Conservation (phyloP, 92 coral and sea anemone species). For the Porites divaricata region DNA sequence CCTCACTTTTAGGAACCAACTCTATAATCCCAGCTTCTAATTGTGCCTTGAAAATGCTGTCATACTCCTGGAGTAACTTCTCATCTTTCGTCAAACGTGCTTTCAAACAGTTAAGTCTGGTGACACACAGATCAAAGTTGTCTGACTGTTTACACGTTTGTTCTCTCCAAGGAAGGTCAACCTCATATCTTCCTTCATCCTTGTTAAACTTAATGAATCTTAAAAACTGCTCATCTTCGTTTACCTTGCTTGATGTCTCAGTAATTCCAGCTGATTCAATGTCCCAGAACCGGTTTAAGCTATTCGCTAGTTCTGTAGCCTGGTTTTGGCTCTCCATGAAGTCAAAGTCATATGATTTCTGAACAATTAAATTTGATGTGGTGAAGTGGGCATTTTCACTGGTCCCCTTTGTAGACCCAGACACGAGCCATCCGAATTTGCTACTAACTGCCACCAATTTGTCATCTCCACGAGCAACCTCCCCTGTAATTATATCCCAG, state of each 20-base stretch:
- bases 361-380: slow-evolving; percentile 2
- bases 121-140: not conserved
- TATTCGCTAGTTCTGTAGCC: no score
- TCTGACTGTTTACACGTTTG: not conserved
- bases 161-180: not conserved
- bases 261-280: no score
- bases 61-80: slow-evolving; percentile 12
- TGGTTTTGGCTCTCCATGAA: not conserved
- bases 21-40: not conserved
- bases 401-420: not conserved
- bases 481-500: no score
- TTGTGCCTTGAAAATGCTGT: slow-evolving; percentile 21
- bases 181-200: not conserved
- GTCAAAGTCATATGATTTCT: not conserved
- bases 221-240: slow-evolving; percentile 3
- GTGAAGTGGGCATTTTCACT: not conserved
- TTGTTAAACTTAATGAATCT: not conserved
- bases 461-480: no score
- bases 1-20: no score
- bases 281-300: no score
- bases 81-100: slow-evolving; percentile 17
- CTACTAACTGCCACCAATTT: no score
- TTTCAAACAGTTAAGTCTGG: not conserved
- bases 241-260: not conserved
- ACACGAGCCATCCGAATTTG: slow-evolving; percentile 1